Percentiles rank a stretch among this genome's conserved stretches.
These are phyloP conservation scores for Stenotaenia linearis DNA, from an alignment of 2,888 invertebrate genomes.

Conservation along the genomic window DNA sequence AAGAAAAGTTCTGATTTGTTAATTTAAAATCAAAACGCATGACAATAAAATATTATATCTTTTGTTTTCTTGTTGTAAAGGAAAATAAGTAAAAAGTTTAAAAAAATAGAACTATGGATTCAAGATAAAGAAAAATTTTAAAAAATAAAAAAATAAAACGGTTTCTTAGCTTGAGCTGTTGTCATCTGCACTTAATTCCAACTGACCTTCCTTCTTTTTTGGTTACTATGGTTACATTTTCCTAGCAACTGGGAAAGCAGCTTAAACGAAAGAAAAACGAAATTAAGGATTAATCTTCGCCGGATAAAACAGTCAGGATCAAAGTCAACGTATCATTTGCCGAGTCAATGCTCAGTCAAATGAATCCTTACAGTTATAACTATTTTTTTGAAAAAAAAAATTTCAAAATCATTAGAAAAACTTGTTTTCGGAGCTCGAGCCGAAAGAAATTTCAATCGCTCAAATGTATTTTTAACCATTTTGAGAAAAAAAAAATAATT, in stretches of 20 bases:
- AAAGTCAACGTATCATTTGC: not conserved
- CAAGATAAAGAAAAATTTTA: no score
- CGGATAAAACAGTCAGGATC: not conserved
- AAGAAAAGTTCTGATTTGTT: no score
- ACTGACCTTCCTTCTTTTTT: not conserved
- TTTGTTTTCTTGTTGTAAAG: no score
- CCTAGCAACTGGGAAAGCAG: not conserved
- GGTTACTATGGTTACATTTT: not conserved
- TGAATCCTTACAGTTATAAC: not conserved
- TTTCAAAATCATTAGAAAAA: not conserved
- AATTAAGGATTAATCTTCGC: not conserved
- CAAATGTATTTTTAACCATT: no score
- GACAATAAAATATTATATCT: no score
- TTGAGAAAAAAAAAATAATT: not conserved
- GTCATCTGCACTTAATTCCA: not conserved
- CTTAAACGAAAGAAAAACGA: not conserved
- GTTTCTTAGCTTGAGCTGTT: no score
- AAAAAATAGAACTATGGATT: no score
- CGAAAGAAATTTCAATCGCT: not conserved
- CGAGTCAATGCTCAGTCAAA: not conserved
- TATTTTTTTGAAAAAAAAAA: not conserved
- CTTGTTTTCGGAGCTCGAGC: not conserved
- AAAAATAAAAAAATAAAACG: no score
- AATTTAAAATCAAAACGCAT: not conserved
- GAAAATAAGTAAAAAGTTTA: no score